A percentile compares a stretch with the other conserved stretches of the same genome.
Conservation (phyloP, 2,797 vertebrate species). For the Cossypha polioptera region DNA sequence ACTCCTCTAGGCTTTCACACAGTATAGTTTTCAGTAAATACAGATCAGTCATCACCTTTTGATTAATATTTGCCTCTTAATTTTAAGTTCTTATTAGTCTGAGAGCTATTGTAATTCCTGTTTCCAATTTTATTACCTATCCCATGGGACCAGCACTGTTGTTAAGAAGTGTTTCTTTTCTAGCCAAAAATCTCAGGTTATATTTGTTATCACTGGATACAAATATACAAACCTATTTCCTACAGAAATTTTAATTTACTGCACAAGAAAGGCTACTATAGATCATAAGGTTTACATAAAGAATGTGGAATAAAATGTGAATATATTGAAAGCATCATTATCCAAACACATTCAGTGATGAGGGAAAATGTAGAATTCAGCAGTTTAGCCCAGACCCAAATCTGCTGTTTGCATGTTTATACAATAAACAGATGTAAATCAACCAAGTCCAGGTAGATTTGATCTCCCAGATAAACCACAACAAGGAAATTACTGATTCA, state of each 20-base stretch:
- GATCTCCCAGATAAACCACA: background rate
- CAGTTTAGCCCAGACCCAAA: background rate
- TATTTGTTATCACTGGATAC: background rate
- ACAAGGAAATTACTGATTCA: background rate
- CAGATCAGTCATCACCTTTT: background rate
- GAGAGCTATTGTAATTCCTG: background rate
- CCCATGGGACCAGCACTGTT: background rate
- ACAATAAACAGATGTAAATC: background rate
- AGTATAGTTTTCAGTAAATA: background rate
- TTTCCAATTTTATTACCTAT: background rate
- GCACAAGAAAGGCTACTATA: background rate
- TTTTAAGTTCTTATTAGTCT: background rate
- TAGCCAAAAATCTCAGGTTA: background rate
- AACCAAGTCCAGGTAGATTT: background rate
- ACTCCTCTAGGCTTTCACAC: background rate
- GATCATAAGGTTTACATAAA: background rate
- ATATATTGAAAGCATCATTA: background rate
- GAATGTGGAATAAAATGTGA: background rate
- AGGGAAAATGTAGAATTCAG: background rate
- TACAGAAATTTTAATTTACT: background rate
- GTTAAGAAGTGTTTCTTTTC: background rate
- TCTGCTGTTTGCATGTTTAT: background rate
- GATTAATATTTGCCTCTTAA: background rate
- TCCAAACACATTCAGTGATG: background rate
- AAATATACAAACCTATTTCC: background rate